These are phyloP conservation scores for Ctenoplectra terminalis DNA, from an alignment of 1,140 invertebrate genomes.

Conservation along the genomic window DNA sequence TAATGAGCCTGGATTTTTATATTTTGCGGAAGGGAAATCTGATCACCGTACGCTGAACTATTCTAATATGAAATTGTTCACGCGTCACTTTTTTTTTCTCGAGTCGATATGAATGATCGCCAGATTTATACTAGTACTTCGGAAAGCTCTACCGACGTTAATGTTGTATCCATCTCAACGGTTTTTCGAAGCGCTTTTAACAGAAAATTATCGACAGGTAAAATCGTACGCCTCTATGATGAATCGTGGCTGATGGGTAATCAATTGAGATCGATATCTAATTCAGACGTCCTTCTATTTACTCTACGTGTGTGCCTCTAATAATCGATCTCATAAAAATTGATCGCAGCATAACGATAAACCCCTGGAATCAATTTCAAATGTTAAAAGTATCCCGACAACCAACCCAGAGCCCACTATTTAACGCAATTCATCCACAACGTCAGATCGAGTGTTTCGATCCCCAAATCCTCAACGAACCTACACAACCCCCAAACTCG, in stretches of 20 bases:
- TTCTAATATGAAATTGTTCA: conserved; percentile 14
- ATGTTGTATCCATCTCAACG: conserved; percentile 2
- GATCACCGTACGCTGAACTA: neutral
- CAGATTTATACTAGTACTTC: neutral
- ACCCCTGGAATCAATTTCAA: no score
- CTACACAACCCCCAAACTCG: neutral
- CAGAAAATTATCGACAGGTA: conserved; percentile 39
- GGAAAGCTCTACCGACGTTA: neutral
- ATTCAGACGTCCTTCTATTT: conserved; percentile 56
- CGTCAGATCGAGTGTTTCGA: neutral
- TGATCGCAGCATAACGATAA: no score
- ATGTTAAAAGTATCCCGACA: no score
- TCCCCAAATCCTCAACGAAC: neutral
- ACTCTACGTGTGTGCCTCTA: conserved; percentile 22
- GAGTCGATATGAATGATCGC: conserved; percentile 48
- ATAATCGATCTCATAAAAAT: conserved; percentile 47
- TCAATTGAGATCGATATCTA: conserved; percentile 76
- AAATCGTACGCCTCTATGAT: conserved; percentile 65
- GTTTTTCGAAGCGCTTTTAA: conserved; percentile 33
- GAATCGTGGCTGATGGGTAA: conserved; percentile 74
- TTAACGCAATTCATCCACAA: neutral
- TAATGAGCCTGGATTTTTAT: conserved; percentile 11
- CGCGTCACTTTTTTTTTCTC: conserved; percentile 34
- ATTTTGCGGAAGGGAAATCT: neutral
- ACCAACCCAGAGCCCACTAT: no score